phyloP scores from a whole-genome alignment of 2,888 invertebrate species.

The Rotaria socialis region DNA sequence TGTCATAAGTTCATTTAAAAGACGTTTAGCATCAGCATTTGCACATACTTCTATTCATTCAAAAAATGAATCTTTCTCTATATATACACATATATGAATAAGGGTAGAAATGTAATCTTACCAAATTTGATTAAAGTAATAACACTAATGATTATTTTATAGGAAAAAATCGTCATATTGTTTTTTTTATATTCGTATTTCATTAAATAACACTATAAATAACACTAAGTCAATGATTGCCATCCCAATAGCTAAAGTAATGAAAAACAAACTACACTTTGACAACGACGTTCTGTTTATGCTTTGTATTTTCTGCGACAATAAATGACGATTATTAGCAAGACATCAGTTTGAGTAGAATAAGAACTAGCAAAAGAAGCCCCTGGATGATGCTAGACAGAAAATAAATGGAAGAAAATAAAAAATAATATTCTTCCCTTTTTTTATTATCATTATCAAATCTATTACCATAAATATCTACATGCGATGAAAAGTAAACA shows the following conservation, averaged over 20 bases:
- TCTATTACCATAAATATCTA: neutral
- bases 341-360: neutral
- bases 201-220: neutral
- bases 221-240: neutral
- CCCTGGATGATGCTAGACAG: neutral
- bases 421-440: neutral
- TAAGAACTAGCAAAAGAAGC: neutral
- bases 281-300: conserved; percentile 3
- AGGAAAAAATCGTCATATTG: neutral
- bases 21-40: neutral
- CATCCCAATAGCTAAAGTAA: neutral
- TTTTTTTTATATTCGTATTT: neutral
- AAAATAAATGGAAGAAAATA: neutral
- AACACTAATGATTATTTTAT: neutral
- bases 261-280: conserved; percentile 14
- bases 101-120: neutral
- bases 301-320: neutral
- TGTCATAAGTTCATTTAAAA: conserved; percentile 38
- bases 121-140: neutral
- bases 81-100: too few relatives aligned
- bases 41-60: neutral
- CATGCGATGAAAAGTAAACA: neutral
- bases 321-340: neutral
- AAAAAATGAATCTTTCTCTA: neutral
- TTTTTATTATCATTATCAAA: neutral